phyloP scores from a whole-genome alignment of 2,888 invertebrate species.

The Xestobium rufovillosum region DNA sequence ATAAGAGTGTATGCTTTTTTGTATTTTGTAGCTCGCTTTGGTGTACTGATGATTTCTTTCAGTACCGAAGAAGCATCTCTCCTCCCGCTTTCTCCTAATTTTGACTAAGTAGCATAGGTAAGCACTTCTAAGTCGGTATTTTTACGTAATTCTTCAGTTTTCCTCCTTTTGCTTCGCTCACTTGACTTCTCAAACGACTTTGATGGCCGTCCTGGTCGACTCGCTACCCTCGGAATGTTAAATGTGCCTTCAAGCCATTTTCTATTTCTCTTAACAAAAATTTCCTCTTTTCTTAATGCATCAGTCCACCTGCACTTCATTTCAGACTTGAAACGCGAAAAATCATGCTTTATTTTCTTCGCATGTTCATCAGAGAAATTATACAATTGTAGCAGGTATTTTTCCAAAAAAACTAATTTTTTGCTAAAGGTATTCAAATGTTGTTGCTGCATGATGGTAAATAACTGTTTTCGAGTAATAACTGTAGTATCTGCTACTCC shows the following conservation, averaged over 20 bases:
- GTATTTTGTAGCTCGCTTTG: slow-evolving; percentile 15
- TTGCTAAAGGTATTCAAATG: not conserved
- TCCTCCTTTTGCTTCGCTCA: slow-evolving; percentile 20
- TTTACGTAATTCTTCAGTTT: slow-evolving; percentile 19
- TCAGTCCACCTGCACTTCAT: slow-evolving; percentile 4
- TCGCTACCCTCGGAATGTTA: not conserved
- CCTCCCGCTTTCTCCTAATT: slow-evolving; percentile 14
- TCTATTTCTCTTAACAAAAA: not conserved
- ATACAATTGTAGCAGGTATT: not conserved
- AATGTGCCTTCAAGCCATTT: not conserved
- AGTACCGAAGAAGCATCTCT: slow-evolving; percentile 18
- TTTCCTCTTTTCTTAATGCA: not conserved
- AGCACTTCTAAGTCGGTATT: slow-evolving; percentile 9
- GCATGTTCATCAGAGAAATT: not conserved
- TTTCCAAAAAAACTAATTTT: slow-evolving; percentile 9
- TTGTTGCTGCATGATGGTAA: not conserved
- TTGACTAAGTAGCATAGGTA: slow-evolving; percentile 17
- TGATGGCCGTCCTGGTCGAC: slow-evolving; percentile 17
- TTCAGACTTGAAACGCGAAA: slow-evolving; percentile 1
- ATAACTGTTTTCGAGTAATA: not conserved
- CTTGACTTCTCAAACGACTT: slow-evolving; percentile 20
- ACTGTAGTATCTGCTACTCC: not conserved
- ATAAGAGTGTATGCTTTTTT: slow-evolving; percentile 12
- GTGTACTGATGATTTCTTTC: slow-evolving; percentile 18
- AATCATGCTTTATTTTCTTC: slow-evolving; percentile 1